Base-by-base conservation (phyloP, 1,140 invertebrate species). In the Aphelenchoides fujianensis region DNA sequence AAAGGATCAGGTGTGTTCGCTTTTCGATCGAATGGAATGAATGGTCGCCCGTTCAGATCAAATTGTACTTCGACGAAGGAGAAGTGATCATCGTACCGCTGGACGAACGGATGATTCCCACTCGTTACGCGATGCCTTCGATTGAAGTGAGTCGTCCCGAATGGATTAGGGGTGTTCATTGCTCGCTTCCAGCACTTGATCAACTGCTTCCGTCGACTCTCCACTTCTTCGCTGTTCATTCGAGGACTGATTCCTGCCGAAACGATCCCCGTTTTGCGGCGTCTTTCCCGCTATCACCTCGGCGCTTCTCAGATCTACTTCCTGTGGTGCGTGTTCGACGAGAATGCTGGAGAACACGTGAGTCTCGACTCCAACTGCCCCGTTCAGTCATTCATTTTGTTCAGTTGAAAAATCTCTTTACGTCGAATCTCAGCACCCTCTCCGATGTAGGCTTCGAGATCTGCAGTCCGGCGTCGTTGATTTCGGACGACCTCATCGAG, bases 301-400 rank as follows among this genome's bases (percentile, higher is more conserved):
- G 31, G 27, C n/a, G 34, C 55, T 5, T 27, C n/a, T 16, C 71
- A 73, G 59, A 73, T 73, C 0, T 76, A 77, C 71, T 73, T 73
- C 55, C 55, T 73, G 28, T 73, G 71, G 71, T 73, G 71, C 35
- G 71, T 75, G 27, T 73, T 73, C 34, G 71, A 73, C 70, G 23
- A 27, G 31, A 16, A 62, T 28, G 73, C 71, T 1, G 74, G 48
- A 16, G 57, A 73, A 69, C 71, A 68, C 32, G 71, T 73, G 63
- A 1, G 23, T n/a, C 53, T 66, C 16, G 1, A 32, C 31, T n/a
- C 69, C 72, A n/a, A n/a, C n/a, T n/a, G n/a, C n/a, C n/a, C n/a
- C n/a, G n/a, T n/a, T n/a, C n/a, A n/a, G n/a, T 72, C 70, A 3
- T 30, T 72, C 30, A 12, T 12, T 76, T 64, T 19, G n/a, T 72